Conservation (phyloP, 1,140 invertebrate genomes). For the Aphidius ervi region DNA sequence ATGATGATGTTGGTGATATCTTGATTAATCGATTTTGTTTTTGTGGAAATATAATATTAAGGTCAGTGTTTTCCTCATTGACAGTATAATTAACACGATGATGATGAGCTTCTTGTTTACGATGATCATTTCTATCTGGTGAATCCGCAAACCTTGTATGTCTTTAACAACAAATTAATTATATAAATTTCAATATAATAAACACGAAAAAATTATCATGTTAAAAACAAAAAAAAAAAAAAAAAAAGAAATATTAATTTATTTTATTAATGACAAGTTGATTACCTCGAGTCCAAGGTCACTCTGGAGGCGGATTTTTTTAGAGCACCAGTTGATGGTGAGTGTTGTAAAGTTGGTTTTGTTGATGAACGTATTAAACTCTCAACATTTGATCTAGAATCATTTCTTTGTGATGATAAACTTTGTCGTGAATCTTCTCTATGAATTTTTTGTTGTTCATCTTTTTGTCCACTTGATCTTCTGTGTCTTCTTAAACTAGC, state of each 20-base stretch:
- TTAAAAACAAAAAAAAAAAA: background rate
- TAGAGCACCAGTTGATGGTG: conserved; percentile 16
- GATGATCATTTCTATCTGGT: conserved; percentile 21
- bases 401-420: conserved; percentile 28
- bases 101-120: conserved; percentile 20
- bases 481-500: conserved; percentile 29
- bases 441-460: conserved; percentile 27
- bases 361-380: conserved; percentile 21
- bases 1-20: conserved; percentile 23
- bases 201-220: background rate
- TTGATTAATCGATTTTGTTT: conserved; percentile 16
- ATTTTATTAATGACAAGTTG: background rate
- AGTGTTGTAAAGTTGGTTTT: conserved; percentile 22
- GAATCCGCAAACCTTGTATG: conserved; percentile 28
- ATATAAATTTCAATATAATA: background rate
- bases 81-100: conserved; percentile 32
- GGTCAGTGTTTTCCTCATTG: conserved; percentile 20
- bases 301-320: conserved; percentile 31
- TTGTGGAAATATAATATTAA: background rate
- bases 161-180: conserved; percentile 20
- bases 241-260: background rate
- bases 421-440: conserved; percentile 27
- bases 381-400: conserved; percentile 25
- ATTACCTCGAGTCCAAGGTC: conserved; percentile 33
- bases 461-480: conserved; percentile 20